These are phyloP conservation scores for Nyctibius grandis DNA, from an alignment of 2,797 vertebrate genomes.

Conservation along the genomic window DNA sequence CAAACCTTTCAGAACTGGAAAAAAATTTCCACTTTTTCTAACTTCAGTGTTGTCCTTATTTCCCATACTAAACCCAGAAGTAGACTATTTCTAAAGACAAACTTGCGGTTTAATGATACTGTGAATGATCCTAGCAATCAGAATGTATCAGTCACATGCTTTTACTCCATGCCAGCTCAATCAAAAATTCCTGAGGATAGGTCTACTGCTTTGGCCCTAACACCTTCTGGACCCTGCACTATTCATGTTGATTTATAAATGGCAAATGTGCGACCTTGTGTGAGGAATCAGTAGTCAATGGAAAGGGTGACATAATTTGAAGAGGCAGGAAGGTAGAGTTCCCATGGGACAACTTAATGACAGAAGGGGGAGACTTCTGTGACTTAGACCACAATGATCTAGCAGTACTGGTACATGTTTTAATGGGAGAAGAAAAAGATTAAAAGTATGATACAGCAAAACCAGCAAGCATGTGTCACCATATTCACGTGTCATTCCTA, in stretches of 20 bases:
- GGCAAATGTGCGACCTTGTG: background rate
- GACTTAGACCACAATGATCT: background rate
- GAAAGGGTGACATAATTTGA: background rate
- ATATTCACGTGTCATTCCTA: background rate
- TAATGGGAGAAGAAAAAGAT: background rate
- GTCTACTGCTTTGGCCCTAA: background rate
- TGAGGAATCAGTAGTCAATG: background rate
- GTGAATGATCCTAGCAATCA: background rate
- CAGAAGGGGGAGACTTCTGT: background rate
- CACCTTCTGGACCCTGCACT: background rate
- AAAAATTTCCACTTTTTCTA: background rate
- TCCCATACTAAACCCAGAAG: background rate
- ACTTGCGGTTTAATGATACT: background rate
- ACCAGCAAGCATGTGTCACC: background rate
- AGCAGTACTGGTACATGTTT: background rate
- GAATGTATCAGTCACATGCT: background rate
- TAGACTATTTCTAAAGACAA: background rate
- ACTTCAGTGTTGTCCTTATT: background rate
- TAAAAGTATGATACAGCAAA: background rate
- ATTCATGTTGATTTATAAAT: accelerated
- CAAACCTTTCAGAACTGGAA: background rate
- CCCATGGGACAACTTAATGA: background rate
- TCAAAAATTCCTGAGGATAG: background rate
- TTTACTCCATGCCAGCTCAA: background rate
- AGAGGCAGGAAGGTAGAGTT: background rate